Evolutionary conservation across 2,888 invertebrate genomes (phyloP).

Genomic region (Tenthredo distinguenda): DNA sequence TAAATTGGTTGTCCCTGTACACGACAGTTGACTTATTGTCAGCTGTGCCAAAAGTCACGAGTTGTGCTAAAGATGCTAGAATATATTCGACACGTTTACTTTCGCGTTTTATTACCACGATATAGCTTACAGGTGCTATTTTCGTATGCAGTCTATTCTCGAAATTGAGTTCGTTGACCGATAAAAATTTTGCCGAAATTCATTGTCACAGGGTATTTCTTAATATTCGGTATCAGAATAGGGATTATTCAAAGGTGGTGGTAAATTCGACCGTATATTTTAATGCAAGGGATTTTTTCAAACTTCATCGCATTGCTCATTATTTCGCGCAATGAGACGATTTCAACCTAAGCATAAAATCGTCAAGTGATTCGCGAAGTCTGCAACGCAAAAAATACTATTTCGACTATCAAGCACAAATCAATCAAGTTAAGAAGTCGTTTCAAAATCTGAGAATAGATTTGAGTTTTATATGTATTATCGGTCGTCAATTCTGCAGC

Average conservation of each 20-base stretch:
- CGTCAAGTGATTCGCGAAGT: background rate
- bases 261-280: background rate
- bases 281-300: background rate
- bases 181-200: background rate
- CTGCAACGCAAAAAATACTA: background rate
- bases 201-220: background rate
- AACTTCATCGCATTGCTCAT: background rate
- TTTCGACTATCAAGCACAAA: background rate
- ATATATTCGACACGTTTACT: background rate
- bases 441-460: background rate
- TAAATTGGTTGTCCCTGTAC: background rate
- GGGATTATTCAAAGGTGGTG: background rate
- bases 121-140: background rate
- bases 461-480: background rate
- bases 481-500: background rate
- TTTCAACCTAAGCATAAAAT: background rate
- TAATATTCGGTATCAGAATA: slow-evolving; percentile 5
- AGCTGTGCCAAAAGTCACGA: background rate
- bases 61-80: background rate
- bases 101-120: background rate
- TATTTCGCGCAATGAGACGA: background rate
- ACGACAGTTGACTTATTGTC: background rate
- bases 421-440: background rate
- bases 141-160: background rate
- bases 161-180: background rate